Conservation (phyloP, 30 jellyfish, hydroid and myxozoan species). For the Hydractinia symbiolongicarpus region DNA sequence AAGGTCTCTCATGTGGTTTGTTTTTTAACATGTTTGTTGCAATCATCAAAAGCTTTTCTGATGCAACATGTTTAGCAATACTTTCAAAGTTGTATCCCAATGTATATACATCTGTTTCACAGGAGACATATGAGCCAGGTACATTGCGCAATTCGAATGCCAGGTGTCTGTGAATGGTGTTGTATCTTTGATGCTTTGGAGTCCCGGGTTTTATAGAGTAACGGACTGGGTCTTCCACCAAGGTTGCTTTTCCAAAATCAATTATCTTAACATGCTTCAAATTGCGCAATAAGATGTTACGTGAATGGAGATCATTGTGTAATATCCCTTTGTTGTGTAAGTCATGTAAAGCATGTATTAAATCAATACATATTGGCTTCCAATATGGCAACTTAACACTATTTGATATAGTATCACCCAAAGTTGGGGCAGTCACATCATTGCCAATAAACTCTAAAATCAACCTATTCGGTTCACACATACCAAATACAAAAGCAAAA, state of each 20-base stretch:
- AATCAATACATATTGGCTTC: neutral
- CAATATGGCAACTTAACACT: neutral
- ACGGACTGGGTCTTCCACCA: neutral
- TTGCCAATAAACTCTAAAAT: neutral
- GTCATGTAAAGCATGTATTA: neutral
- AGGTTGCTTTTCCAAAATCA: constrained; percentile 1
- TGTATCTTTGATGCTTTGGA: constrained; percentile 2
- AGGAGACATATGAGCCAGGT: no score
- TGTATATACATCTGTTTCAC: neutral
- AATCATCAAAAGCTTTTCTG: neutral
- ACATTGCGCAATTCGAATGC: neutral
- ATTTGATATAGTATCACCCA: neutral
- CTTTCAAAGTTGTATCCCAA: neutral
- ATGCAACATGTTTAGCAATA: no score
- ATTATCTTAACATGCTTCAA: neutral
- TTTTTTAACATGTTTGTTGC: neutral
- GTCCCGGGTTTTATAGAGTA: neutral
- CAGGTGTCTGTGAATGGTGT: neutral
- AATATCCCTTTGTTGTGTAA: neutral
- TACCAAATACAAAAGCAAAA: neutral
- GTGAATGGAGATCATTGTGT: neutral
- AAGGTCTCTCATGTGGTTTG: neutral
- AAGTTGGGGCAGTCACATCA: neutral
- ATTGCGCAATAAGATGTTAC: neutral
- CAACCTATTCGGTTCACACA: neutral